Evolutionary conservation across 2,888 invertebrate species (phyloP), one percentile per base, ranked within the genome.

Genomic region (Archips xylosteana): DNA sequence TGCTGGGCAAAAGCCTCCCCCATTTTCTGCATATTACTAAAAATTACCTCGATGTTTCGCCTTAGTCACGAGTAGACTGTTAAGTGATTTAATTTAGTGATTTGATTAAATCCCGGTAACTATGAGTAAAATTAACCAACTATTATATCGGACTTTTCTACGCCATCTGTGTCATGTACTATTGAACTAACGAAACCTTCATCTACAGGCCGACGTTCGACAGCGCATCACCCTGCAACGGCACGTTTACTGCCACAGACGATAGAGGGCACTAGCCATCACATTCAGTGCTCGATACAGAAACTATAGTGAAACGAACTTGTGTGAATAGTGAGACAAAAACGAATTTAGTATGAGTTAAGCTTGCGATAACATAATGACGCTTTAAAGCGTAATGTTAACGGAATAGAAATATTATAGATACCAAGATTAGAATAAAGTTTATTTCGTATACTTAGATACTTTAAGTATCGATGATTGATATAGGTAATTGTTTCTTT

Each of bases 211-310:
- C 87, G 39, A 75, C 85, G 68, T 83, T 87, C 76, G 91, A 89
- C 69, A 88, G 76, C 77, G 81, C 82, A 54, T 84, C 91, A 2
- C 85, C 90, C 32, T 88, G 89, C 83, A 92, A 91, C 76, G 94
- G 92, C 62, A 92, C 92, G 68, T 93, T 94, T 76, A 90, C 92
- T 8, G 80, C 88, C 36, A 86, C 88, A 39, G 89, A 92, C 83
- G 91, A 92, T 57, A 92, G 92, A 89, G 92, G 92, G 82, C 91
- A 88, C 79, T 92, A 90, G 83, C 75, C 69, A 57, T 51, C 34
- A 6, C 3, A 9, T 13, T 57, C 12, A 57, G 57, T 57, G 10
- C 3, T 57, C 32, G 10, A 36, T 39, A 13, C 8, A 60, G 13
- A 39, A 60, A 60, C 60, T 39, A 23, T n/a, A 68, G 61, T 67